Evolutionary conservation across 1,140 invertebrate species (phyloP).

Genomic region (Oedothorax gibbosus): DNA sequence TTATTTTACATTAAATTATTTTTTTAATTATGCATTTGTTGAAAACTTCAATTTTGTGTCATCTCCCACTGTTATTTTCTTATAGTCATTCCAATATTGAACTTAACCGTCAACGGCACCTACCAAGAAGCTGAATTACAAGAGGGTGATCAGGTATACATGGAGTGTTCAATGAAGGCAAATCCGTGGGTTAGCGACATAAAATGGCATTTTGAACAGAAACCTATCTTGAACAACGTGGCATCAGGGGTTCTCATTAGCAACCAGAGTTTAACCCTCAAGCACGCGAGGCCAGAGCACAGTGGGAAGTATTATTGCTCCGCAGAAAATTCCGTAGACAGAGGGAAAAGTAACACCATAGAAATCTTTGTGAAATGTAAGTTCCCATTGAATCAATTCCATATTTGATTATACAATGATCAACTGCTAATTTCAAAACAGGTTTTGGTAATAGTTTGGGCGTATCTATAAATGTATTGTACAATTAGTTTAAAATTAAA

Average conservation of each 20-base stretch:
- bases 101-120: conserved; percentile 44
- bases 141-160: conserved; percentile 16
- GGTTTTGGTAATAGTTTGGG: too few relatives aligned
- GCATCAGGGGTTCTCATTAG: conserved; percentile 82
- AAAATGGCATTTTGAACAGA: conserved; percentile 81
- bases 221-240: not conserved
- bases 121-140: conserved; percentile 5
- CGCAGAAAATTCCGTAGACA: conserved; percentile 87
- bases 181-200: conserved; percentile 84
- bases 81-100: conserved; percentile 59
- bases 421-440: too few relatives aligned
- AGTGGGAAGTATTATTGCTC: conserved; percentile 82
- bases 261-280: conserved; percentile 74
- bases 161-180: conserved; percentile 75
- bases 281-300: conserved; percentile 65
- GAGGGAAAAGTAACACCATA: conserved; percentile 78
- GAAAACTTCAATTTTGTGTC: too few relatives aligned
- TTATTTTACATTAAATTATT: too few relatives aligned
- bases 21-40: too few relatives aligned
- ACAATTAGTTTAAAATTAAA: too few relatives aligned
- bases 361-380: conserved; percentile 72
- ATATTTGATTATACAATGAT: too few relatives aligned
- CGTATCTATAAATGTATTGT: too few relatives aligned
- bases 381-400: not conserved
- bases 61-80: not conserved